A percentile compares a stretch with the other conserved stretches of the same genome.
Evolutionary conservation across 2,888 invertebrate species (phyloP).

Genomic region (Mycalesis mineus): DNA sequence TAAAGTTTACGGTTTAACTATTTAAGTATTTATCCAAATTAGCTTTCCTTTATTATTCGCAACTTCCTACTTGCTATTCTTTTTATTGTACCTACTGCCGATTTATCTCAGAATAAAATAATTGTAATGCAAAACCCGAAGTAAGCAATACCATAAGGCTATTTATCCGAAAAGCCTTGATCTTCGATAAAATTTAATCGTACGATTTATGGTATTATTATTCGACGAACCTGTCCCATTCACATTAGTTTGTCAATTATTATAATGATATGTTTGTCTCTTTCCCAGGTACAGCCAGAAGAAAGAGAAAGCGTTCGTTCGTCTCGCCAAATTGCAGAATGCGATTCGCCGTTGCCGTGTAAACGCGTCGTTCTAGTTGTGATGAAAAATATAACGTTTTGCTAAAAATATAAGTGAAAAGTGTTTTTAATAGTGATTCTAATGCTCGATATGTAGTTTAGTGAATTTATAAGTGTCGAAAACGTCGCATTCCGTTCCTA

Average conservation of each 20-base stretch:
- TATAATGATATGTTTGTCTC: slow-evolving; percentile 46
- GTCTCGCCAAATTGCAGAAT: slow-evolving; percentile 35
- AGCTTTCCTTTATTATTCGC: too few species aligned
- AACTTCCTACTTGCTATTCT: too few species aligned
- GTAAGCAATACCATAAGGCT: neutral
- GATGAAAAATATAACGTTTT: slow-evolving; percentile 31
- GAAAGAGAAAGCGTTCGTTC: slow-evolving; percentile 22
- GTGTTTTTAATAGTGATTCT: slow-evolving; percentile 5
- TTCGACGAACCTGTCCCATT: slow-evolving; percentile 41
- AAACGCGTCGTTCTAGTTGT: slow-evolving; percentile 35
- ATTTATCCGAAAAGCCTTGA: slow-evolving; percentile 13
- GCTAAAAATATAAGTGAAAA: slow-evolving; percentile 19
- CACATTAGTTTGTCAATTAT: slow-evolving; percentile 51
- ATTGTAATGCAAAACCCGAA: too few species aligned
- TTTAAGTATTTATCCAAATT: too few species aligned
- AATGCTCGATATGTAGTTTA: neutral
- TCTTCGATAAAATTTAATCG: slow-evolving; percentile 18
- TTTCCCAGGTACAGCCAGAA: slow-evolving; percentile 53
- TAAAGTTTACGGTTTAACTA: too few species aligned
- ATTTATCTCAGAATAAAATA: neutral
- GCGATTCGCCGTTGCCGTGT: slow-evolving; percentile 33
- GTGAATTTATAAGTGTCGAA: slow-evolving; percentile 18
- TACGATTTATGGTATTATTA: slow-evolving; percentile 23
- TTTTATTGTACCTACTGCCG: neutral
- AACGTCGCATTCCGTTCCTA: slow-evolving; percentile 34